A percentile compares a stretch with the other conserved stretches of the same genome.
Conservation (phyloP, 2,113 vertebrate species). For the Propithecus coquereli region DNA sequence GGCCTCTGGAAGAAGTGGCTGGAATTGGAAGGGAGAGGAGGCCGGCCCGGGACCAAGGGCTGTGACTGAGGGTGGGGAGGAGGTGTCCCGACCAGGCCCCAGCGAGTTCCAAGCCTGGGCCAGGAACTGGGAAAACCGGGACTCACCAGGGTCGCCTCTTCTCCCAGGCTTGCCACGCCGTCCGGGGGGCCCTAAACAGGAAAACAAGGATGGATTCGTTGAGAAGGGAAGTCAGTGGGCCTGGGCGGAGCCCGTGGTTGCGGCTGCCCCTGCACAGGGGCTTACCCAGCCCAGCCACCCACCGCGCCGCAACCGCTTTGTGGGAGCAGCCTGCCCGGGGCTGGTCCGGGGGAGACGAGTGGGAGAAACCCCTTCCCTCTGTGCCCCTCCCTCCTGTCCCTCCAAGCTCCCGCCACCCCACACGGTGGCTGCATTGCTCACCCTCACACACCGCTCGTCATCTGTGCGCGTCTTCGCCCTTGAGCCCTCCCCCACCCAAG, state of each 20-base stretch:
- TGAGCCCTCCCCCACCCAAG: too few species aligned
- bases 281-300: fast-evolving
- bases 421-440: too few species aligned
- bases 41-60: fast-evolving
- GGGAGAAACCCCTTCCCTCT: neutral
- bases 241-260: neutral
- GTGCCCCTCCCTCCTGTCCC: neutral
- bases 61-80: fast-evolving
- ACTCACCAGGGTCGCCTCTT: constrained; percentile 92
- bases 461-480: neutral
- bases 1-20: neutral
- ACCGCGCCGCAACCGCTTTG: fast-evolving
- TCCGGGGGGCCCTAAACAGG: constrained; percentile 90
- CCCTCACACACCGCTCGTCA: too few species aligned
- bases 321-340: neutral
- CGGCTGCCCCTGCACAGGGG: too few species aligned
- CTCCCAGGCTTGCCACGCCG: constrained; percentile 93
- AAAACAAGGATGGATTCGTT: constrained; percentile 61
- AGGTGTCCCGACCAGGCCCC: fast-evolving
- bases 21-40: neutral
- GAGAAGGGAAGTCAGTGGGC: neutral
- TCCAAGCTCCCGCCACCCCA: too few species aligned
- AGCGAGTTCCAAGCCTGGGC: neutral
- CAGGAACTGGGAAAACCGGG: neutral
- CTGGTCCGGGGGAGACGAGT: neutral